Base-by-base conservation (phyloP, 2,113 vertebrate species). In the Procavia capensis region DNA sequence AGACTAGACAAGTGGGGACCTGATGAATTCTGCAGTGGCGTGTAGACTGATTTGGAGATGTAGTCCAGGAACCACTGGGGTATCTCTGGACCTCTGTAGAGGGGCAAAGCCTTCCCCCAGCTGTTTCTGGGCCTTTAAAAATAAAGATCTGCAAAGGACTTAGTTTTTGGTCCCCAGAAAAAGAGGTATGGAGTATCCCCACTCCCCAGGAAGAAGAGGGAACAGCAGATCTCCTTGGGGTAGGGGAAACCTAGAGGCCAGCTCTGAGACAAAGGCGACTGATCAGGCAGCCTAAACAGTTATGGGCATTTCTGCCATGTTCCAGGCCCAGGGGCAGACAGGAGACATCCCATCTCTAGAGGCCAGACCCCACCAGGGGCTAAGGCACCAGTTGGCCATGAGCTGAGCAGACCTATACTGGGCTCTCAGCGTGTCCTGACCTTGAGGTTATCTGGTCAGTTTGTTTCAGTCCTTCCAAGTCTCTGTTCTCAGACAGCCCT, bases 1-100 rank as follows among this genome's bases (percentile, higher is more conserved):
- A 95, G 92, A 79, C 89, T 91, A 96, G 87, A 90, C 84, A 79
- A 81, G 82, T 24, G 34, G 74, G 36, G 47, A 85, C 68, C 29
- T 0, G 8, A 66, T 86, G 41, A 93, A 81, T 59, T 83, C 84
- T 83, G 39, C 27, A 34, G 54, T 86, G 27, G 54, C 61, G 78
- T n/a, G 75, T 82, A 66, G 43, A 20, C 59, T 90, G 79, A 72
- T 57, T 59, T 85, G 43, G 31, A 25, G 36, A 79, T 92, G 34
- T 54, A 54, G 68, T 22, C 31, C 59, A 39, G 70, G 94, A 90
- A 57, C 36, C 31, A 34, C 45, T 34, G 34, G 29, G 39, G 41
- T 66, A 6, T 61, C 85, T 66, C 54, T 16, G 13, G 76, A 41
- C 74, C 78, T 68, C 78, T 79, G 20, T 25, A 81, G 24, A 39